Evolutionary conservation across 2,888 invertebrate species (phyloP).

Genomic region (Melinaea menophilus): DNA sequence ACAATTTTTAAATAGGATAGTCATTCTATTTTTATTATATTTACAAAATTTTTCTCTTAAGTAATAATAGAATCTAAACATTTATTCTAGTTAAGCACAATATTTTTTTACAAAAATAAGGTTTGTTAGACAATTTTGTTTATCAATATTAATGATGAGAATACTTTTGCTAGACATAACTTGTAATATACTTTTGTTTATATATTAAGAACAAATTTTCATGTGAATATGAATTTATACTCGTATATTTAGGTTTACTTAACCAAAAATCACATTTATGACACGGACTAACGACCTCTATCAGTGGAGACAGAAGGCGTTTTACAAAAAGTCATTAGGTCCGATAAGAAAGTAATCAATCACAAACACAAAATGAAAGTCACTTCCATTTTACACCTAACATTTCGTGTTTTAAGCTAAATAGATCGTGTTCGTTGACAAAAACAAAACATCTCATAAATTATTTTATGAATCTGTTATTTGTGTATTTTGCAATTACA

Average conservation of each 20-base stretch:
- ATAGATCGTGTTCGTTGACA: background rate
- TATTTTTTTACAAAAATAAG: too few relatives aligned
- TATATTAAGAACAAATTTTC: too few relatives aligned
- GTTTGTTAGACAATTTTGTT: too few relatives aligned
- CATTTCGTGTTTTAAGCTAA: background rate
- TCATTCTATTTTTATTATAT: conserved; percentile 4
- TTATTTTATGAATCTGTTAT: too few relatives aligned
- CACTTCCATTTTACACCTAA: background rate
- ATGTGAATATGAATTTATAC: background rate
- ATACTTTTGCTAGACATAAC: too few relatives aligned
- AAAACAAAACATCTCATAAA: background rate
- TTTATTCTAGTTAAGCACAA: too few relatives aligned
- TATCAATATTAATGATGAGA: too few relatives aligned
- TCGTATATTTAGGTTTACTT: background rate
- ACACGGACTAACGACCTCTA: background rate
- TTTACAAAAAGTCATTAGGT: background rate
- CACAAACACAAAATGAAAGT: background rate
- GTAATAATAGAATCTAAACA: too few relatives aligned
- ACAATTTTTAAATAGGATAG: background rate
- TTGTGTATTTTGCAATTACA: too few relatives aligned
- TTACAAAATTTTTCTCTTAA: background rate
- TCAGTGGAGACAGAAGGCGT: background rate
- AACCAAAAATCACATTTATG: background rate
- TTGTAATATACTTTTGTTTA: too few relatives aligned
- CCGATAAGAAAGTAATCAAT: conserved; percentile 1